Percentiles rank a stretch among this genome's conserved stretches.
Conservation (phyloP, 1,140 invertebrate species). For the Meloidogyne floridensis region DNA sequence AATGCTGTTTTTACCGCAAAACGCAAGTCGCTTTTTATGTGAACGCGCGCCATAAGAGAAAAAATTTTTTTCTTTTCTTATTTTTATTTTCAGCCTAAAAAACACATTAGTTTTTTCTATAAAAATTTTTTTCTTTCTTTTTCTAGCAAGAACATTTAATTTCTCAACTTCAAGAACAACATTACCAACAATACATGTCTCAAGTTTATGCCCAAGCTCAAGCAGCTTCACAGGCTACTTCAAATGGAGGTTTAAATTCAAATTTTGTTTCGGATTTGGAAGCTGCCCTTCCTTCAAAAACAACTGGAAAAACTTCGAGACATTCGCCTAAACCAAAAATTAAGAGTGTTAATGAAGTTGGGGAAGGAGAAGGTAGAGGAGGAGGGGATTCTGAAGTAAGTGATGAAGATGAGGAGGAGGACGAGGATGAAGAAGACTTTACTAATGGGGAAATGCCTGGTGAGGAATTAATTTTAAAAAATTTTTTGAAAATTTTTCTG, state of each 20-base stretch:
- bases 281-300: slow-evolving; percentile 9
- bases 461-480: neutral
- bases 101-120: no score
- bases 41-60: no score
- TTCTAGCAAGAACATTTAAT: slow-evolving; percentile 56
- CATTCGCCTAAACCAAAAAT: slow-evolving; percentile 42
- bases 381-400: slow-evolving; percentile 43
- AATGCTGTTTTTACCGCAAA: no score
- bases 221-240: slow-evolving; percentile 35
- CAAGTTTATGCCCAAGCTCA: slow-evolving; percentile 56
- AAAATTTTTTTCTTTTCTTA: no score
- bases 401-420: slow-evolving; percentile 39
- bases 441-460: slow-evolving; percentile 33
- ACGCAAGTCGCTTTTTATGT: no score
- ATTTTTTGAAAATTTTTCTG: neutral
- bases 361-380: slow-evolving; percentile 3
- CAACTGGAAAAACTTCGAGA: neutral
- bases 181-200: slow-evolving; percentile 56
- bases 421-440: slow-evolving; percentile 28
- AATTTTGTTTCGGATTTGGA: slow-evolving; percentile 34
- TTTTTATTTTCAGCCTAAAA: no score
- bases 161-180: slow-evolving; percentile 55
- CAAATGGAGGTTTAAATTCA: slow-evolving; percentile 38
- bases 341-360: slow-evolving; percentile 38
- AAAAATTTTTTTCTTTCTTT: neutral